Evolutionary conservation across 2,888 invertebrate genomes (phyloP), one percentile per base, ranked within the genome.

Genomic region (Drosophila mercatorum): DNA sequence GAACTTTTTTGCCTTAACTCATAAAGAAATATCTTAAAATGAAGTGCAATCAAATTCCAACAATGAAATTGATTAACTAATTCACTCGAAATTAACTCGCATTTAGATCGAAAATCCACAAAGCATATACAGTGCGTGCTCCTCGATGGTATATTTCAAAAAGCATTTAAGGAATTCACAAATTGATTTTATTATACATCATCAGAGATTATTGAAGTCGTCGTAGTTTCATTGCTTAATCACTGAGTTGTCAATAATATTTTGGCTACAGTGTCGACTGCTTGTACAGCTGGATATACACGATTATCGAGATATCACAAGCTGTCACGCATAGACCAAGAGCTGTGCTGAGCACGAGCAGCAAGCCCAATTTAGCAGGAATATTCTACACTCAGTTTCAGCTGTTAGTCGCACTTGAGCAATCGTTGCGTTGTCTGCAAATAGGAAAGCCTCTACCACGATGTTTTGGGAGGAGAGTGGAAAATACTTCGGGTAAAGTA

Each of bases 401-500:
- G 36, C 28, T 14, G 28, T 41, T 56, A 78, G 74, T 78, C 64
- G 41, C 31, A 56, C 10, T 67, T 53, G 28, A 69, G 59, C 68
- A 46, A 44, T 36, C 44, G 63, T 43, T 57, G 58, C 11, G 59
- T 31, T 44, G 52, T 49, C 47, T 22, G 46, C 61, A 44, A 62
- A 51, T 6, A 34, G 38, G 22, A 41, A 28, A 28, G 5, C 28
- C 4, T 31, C 8, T 26, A 36, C 38, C 12, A 8, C 6, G 5
- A 28, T 53, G 14, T 17, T 5, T 36, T 22, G 41, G 41, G 8
- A 49, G 43, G 47, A 52, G 31, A 34, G 31, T 17, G 34, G 31
- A 51, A 59, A 63, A 66, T 56, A 62, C 62, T 60, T 68, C 49
- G 52, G 68, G 72, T 72, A 72, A 68, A 60, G 11, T 43, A 40